Percentiles rank a stretch among this genome's conserved stretches.
Evolutionary conservation across 2,888 invertebrate species (phyloP).

Genomic region (Lepidochitona cinerea): DNA sequence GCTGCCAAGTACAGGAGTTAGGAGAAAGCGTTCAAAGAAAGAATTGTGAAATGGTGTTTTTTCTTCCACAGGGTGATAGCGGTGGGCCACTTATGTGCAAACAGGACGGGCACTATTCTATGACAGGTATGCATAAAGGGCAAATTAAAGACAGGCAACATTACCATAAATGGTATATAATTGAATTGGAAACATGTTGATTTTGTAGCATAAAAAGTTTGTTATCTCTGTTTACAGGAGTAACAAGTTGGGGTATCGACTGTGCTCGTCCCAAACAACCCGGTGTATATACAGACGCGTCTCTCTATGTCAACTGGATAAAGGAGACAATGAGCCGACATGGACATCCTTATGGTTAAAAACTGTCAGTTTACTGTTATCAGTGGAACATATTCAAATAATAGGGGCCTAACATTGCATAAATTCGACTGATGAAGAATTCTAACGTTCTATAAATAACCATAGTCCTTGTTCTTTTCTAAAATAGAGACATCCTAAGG

Average conservation of each 20-base stretch:
- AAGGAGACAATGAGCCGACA: constrained; percentile 5
- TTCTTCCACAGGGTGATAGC: constrained; percentile 81
- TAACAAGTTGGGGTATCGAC: constrained; percentile 57
- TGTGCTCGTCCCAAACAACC: constrained; percentile 54
- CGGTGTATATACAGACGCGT: constrained; percentile 57
- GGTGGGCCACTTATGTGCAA: constrained; percentile 80
- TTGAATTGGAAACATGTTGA: background rate
- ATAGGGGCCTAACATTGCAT: too few relatives aligned
- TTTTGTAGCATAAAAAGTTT: too few relatives aligned
- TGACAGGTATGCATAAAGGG: constrained; percentile 42
- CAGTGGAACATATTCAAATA: too few relatives aligned
- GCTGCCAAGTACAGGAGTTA: too few relatives aligned
- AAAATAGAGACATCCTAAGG: too few relatives aligned
- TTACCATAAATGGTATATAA: background rate
- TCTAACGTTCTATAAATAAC: too few relatives aligned
- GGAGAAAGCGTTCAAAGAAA: too few relatives aligned
- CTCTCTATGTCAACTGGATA: constrained; percentile 55
- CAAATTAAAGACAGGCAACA: background rate
- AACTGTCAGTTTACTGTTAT: too few relatives aligned
- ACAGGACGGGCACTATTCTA: constrained; percentile 69
- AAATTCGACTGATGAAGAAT: too few relatives aligned
- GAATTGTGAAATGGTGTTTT: too few relatives aligned
- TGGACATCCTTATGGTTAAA: constrained; percentile 4
- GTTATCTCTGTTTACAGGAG: constrained; percentile 35
- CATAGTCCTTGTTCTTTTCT: too few relatives aligned